A percentile compares a stretch with the other conserved stretches of the same genome.
Conservation (phyloP, 1,140 invertebrate species). For the Drosophila ohnishii region DNA sequence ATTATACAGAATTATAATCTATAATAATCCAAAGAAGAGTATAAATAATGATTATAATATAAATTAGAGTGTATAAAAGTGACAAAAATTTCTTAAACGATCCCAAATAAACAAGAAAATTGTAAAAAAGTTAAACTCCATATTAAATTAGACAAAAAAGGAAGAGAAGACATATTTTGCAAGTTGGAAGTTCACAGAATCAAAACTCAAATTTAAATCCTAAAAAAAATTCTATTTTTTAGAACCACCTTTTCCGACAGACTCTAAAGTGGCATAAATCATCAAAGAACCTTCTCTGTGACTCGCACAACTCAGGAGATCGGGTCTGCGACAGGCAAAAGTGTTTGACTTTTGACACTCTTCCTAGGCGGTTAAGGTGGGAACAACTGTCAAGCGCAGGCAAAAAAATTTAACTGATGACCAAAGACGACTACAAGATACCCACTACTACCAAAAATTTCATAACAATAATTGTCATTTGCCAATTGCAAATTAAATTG, state of each 20-base stretch:
- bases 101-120: neutral
- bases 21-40: too few relatives aligned
- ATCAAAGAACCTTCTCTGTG: constrained; percentile 15
- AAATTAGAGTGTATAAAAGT: neutral
- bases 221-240: neutral
- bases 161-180: too few relatives aligned
- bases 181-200: neutral
- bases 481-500: neutral
- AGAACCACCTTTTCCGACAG: constrained; percentile 4
- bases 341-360: constrained; percentile 66
- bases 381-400: constrained; percentile 35
- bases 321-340: constrained; percentile 32
- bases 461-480: neutral
- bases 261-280: constrained; percentile 52
- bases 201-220: neutral
- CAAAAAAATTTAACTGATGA: neutral
- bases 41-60: too few relatives aligned
- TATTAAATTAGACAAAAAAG: neutral
- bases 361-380: constrained; percentile 14
- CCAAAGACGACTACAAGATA: neutral
- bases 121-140: neutral
- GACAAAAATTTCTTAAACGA: too few relatives aligned
- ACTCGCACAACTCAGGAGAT: constrained; percentile 26
- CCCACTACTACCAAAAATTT: neutral
- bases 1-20: neutral